Evolutionary conservation across 2,888 invertebrate species (phyloP), one percentile per base, ranked within the genome.

Genomic region (Shargacucullia verbasci): DNA sequence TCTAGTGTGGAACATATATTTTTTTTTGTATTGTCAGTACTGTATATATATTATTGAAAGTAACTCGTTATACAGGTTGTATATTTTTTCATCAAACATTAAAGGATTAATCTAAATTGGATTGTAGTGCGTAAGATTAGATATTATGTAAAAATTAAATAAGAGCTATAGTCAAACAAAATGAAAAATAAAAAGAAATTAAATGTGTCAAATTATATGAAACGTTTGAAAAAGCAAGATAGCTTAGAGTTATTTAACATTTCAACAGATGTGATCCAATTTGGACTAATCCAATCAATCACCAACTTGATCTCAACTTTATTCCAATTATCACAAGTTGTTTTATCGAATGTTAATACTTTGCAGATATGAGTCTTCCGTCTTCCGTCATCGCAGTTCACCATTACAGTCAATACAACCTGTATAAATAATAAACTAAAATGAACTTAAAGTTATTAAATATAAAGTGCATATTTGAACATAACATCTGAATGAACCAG

Each of bases 301-400:
- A 54, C 43, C 35, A 39, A 40, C 55, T 47, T 57, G 44, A 58
- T 61, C 56, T 62, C 44, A 55, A 61, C 59, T 61, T 57, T 56
- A 63, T 54, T 46, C 38, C 62, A 52, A 56, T 58, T 56, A 52
- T 40, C 48, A 50, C 46, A 64, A 52, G 60, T 59, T 65, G 48
- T 44, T 55, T 40, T 53, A 41, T 72, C 56, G 48, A 59, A 56
- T 52, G 37, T 0, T 52, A 55, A 67, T 71, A 68, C 61, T 59
- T 59, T 48, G 46, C 49, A 60, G 66, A 73, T 63, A 61, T 60
- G 55, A 58, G 48, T 69, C 61, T 63, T 70, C 59, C 15, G 12
- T 52, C 37, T 39, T 45, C 57, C 33, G 41, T 45, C 43, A 29
- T 10, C 13, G 48, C 41, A 38, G 44, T 35, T 59, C 48, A 53